Percentiles rank a stretch among this genome's conserved stretches.
Evolutionary conservation across 1,140 invertebrate genomes (phyloP).

Genomic region (Sarcophaga peregrina): DNA sequence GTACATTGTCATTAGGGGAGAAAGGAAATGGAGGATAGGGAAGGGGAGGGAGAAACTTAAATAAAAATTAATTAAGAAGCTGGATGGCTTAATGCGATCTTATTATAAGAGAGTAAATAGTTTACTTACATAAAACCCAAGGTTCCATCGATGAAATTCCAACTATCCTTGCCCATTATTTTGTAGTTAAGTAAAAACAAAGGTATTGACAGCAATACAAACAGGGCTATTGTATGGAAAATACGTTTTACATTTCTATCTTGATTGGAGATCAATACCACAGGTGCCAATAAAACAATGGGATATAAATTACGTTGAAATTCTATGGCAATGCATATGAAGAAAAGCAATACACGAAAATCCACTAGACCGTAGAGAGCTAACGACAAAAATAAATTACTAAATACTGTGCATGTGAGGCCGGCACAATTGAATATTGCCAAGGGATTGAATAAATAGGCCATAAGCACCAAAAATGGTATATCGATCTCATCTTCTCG

Average conservation of each 20-base stretch:
- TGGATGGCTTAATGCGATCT: no score
- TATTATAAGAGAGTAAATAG: no score
- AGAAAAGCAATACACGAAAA: constrained; percentile 72
- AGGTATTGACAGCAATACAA: constrained; percentile 57
- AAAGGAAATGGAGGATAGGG: no score
- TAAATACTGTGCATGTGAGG: constrained; percentile 89
- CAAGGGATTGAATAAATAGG: constrained; percentile 94
- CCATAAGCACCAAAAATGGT: constrained; percentile 77
- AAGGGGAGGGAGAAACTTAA: no score
- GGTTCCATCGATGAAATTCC: constrained; percentile 80
- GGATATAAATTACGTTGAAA: constrained; percentile 90
- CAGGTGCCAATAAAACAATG: constrained; percentile 83
- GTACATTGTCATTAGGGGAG: no score
- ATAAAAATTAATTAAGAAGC: constrained; percentile 17
- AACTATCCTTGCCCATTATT: constrained; percentile 68
- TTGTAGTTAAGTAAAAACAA: constrained; percentile 52
- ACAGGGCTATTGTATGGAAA: constrained; percentile 55
- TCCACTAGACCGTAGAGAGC: constrained; percentile 78
- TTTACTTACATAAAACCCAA: constrained; percentile 85
- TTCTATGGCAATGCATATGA: constrained; percentile 78
- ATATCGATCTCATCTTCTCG: constrained; percentile 69
- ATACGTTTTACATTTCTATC: constrained; percentile 41
- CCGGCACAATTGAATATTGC: constrained; percentile 90
- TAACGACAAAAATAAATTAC: constrained; percentile 83
- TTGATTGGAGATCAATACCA: constrained; percentile 70